Conservation (phyloP, 2,113 vertebrate genomes). For the Atractosteus spatula region DNA sequence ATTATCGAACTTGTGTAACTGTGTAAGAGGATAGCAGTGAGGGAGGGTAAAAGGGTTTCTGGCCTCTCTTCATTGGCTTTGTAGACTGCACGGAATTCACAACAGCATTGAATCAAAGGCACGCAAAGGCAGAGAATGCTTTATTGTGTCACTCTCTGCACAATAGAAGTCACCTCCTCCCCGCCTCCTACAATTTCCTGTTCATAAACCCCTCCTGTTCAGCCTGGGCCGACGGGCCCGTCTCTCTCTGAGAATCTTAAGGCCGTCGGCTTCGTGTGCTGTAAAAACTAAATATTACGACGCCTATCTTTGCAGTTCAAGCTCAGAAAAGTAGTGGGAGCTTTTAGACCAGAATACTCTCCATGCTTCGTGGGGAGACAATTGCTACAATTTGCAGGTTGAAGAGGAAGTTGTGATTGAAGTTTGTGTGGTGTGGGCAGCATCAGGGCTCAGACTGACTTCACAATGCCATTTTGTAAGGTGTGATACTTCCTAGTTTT, state of each 20-base stretch:
- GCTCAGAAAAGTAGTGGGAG: too few species aligned
- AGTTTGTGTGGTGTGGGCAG: too few species aligned
- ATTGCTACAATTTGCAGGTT: too few species aligned
- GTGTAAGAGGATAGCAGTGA: constrained; percentile 16
- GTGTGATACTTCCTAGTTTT: too few species aligned
- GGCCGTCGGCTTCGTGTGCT: not conserved
- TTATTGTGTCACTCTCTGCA: constrained; percentile 12
- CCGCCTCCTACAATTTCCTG: constrained; percentile 14
- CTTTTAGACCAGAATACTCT: too few species aligned
- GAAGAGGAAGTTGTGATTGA: too few species aligned
- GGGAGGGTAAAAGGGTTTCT: constrained; percentile 12
- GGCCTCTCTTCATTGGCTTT: constrained; percentile 18
- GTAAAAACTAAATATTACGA: too few species aligned
- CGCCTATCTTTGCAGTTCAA: too few species aligned
- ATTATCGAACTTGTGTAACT: constrained; percentile 21
- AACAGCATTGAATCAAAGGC: not conserved
- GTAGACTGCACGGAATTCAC: constrained; percentile 15
- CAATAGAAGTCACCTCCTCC: constrained; percentile 25
- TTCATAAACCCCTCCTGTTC: constrained; percentile 11
- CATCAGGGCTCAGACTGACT: too few species aligned
- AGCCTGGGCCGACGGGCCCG: constrained; percentile 25
- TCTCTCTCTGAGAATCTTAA: constrained; percentile 17
- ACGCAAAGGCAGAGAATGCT: constrained; percentile 20
- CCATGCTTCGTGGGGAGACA: too few species aligned
- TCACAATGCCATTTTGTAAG: too few species aligned